Base-by-base conservation (phyloP, 2,113 vertebrate genomes). In the Telmatochromis brachygnathus region DNA sequence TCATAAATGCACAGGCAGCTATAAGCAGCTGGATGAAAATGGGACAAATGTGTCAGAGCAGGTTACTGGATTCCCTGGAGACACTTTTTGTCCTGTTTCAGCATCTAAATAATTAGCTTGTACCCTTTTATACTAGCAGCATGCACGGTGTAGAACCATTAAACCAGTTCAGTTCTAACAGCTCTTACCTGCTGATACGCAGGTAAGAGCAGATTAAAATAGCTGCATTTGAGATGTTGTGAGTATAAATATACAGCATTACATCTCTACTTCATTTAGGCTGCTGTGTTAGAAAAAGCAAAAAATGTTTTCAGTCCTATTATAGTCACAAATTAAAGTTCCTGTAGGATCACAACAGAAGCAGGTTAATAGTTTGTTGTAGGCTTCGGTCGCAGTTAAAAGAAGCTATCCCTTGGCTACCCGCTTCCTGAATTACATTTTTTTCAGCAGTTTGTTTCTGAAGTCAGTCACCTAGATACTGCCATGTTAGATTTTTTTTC, bases 21-120 rank as follows among this genome's bases (percentile, higher is more conserved):
- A 39, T 7, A 39, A 80, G 10, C 81, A 83, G 35, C 58, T 84
- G 79, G 80, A 81, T 60, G 11, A 73, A 79, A 77, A 56, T 28
- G 62, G 56, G 62, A 60, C 51, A 23, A 73, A 55, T 77, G 56
- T 85, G 79, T 51, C 73, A 11, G 77, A 54, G 39, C 87, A 62
- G 89, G 65, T 88, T 73, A 83, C 79, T 6, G 2, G 14, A 37
- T 68, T 81, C 65, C 51, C 58, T 56, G 17, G 60, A 80, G 88
- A 81, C 13, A 21, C 84, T 12, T 70, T 47, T 81, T 79, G 13
- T 68, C 75, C n/a, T 56, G 33, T 19, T 81, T 90, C 92, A 93
- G 87, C 90, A 79, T 75, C 49, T 82, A 87, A 89, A 88, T 92
- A 93, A 94, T 95, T 91, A 84, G 82, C 83, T n/a, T 26, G 9